Base-by-base conservation (phyloP, 2,888 invertebrate genomes). In the Lasioglossum zephyrum region DNA sequence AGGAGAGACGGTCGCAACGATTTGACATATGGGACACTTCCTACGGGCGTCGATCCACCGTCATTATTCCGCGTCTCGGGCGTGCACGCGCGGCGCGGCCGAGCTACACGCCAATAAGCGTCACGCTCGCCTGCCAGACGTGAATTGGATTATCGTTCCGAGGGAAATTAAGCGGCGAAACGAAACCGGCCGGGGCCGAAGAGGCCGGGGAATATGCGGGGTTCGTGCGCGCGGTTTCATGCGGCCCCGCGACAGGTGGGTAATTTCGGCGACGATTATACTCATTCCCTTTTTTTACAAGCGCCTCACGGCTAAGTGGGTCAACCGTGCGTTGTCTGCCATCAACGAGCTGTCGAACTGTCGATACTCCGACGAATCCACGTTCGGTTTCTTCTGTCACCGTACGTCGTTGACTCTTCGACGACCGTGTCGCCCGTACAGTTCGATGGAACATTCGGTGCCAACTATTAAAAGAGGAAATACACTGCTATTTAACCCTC, bases 11-110 rank as follows among this genome's bases (percentile, higher is more conserved):
- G 47, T 60, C 74, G 78, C 75, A 79, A 82, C 86, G 83, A 87
- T 84, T 86, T 90, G 85, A 88, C 89, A 88, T 86, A 88, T 85
- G 86, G 73, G 84, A 89, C 86, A 86, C 88, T 90, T 89, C 86
- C 90, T 88, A 84, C 76, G 73, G 75, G 75, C 77, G 60, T 77
- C 85, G 85, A 80, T 80, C 69, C 73, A 77, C 77, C 69, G 77
- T 66, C 79, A 74, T 77, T 77, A 79, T 88, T 60, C 79, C 77
- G 73, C 36, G 84, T 84, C 78, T 70, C 75, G 79, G 16, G 75
- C 73, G 83, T 69, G 84, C 77, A 47, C 44, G 72, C 72, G 72
- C 72, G 44, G 66, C 47, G 47, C 26, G 72, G 49, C 53, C 63
- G 26, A 57, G 73, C 60, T 75, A 69, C 81, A 82, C 81, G 82